A percentile compares a stretch with the other conserved stretches of the same genome.
Evolutionary conservation across 2,888 invertebrate species (phyloP).

Genomic region (Cryptosula pallasiana): DNA sequence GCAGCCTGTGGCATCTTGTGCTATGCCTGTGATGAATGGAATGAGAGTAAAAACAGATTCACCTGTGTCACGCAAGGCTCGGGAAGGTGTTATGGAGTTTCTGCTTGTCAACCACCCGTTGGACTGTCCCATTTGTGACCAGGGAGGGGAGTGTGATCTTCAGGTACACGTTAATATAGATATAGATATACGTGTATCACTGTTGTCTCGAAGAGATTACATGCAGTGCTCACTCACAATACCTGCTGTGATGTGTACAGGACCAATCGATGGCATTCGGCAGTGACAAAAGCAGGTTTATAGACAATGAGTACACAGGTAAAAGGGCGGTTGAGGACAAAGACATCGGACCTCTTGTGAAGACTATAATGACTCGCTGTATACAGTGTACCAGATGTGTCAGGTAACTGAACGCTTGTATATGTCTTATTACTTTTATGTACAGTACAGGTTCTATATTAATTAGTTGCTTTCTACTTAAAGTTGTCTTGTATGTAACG

Average conservation of each 20-base stretch:
- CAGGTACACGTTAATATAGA: no score
- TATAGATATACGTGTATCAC: no score
- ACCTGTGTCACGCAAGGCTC: conserved; percentile 75
- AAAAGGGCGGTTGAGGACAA: conserved; percentile 98
- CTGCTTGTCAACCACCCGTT: conserved; percentile 95
- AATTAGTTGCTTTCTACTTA: no score
- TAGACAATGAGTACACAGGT: conserved; percentile 83
- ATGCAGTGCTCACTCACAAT: no score
- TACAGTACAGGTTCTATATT: no score
- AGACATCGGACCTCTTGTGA: conserved; percentile 93
- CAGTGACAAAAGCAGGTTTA: conserved; percentile 76
- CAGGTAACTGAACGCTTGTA: no score
- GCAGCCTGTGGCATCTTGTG: conserved; percentile 92
- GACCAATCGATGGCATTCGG: conserved; percentile 99
- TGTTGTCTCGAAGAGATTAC: no score
- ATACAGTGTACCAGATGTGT: conserved; percentile 98
- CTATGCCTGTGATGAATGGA: conserved; percentile 99
- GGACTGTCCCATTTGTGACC: conserved; percentile 99
- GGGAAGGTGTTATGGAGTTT: conserved; percentile 94
- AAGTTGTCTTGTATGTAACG: no score
- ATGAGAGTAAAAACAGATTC: conserved; percentile 94
- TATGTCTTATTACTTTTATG: no score
- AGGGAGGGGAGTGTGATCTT: conserved; percentile 66
- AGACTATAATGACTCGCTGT: conserved; percentile 98
- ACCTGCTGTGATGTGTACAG: no score